phyloP scores from a whole-genome alignment of 1,140 invertebrate species.

The Drosophila triauraria region DNA sequence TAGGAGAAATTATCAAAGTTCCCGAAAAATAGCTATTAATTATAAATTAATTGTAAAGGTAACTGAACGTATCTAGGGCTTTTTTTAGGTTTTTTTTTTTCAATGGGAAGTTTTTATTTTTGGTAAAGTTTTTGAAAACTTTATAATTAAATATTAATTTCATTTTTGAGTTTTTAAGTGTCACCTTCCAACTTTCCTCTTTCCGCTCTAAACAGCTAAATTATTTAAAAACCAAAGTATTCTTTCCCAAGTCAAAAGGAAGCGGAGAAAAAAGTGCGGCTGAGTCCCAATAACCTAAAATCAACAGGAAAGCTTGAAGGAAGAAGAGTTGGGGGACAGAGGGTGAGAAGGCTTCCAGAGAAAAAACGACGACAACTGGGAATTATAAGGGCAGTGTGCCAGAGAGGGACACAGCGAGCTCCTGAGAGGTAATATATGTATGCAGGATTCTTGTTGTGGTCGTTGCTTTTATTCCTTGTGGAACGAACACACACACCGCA shows the following conservation, averaged over 20 bases:
- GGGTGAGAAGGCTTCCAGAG: not conserved
- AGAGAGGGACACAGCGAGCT: conserved; percentile 11
- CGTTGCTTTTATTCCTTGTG: conserved; percentile 34
- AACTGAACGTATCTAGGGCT: too few relatives aligned
- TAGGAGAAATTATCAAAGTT: not conserved
- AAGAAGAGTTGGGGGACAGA: conserved; percentile 8
- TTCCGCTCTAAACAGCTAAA: conserved; percentile 1
- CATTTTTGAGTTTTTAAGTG: not conserved
- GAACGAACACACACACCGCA: conserved; percentile 23
- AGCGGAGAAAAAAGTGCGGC: not conserved
- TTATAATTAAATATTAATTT: not conserved
- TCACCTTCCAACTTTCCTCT: conserved; percentile 1
- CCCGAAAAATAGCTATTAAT: not conserved
- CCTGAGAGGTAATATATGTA: conserved; percentile 34
- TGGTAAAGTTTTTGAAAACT: not conserved
- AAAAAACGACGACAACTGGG: conserved; percentile 21
- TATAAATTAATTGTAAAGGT: not conserved
- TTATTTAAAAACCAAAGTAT: conserved; percentile 18
- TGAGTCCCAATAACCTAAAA: conserved; percentile 28
- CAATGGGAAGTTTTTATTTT: too few relatives aligned
- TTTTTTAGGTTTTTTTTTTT: too few relatives aligned
- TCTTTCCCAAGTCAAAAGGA: conserved; percentile 1
- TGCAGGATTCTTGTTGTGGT: conserved; percentile 45
- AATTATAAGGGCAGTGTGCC: conserved; percentile 10
- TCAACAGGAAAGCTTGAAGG: conserved; percentile 23